A percentile compares a stretch with the other conserved stretches of the same genome.
Evolutionary conservation across 1,140 invertebrate species (phyloP).

Genomic region (Neodiprion virginianus): DNA sequence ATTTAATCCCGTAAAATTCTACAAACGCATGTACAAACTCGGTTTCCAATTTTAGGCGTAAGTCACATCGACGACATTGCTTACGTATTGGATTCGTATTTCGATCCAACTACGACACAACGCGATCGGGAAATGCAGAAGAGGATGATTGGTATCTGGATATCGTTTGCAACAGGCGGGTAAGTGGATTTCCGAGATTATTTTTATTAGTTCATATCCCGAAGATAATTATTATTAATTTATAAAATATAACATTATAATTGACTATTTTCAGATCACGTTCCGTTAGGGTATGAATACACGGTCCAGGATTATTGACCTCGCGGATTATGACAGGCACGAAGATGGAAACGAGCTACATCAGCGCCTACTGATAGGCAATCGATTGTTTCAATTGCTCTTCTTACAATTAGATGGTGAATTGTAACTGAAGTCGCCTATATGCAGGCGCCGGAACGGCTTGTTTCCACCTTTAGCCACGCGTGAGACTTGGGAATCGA

Average conservation of each 20-base stretch:
- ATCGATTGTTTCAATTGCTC: no score
- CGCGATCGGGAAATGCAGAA: constrained; percentile 63
- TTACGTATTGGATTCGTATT: constrained; percentile 49
- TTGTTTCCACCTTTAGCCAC: no score
- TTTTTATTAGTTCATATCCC: constrained; percentile 20
- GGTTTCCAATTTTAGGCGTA: constrained; percentile 57
- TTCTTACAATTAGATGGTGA: neutral
- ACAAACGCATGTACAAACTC: constrained; percentile 8
- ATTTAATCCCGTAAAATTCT: neutral
- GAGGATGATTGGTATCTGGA: constrained; percentile 62
- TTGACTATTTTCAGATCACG: no score
- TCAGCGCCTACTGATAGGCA: no score
- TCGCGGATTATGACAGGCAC: constrained; percentile 45
- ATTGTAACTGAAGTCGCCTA: no score
- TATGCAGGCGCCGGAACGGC: no score
- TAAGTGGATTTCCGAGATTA: constrained; percentile 39
- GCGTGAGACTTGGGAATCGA: no score
- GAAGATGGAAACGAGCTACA: constrained; percentile 41
- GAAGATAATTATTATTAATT: neutral
- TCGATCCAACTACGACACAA: constrained; percentile 42
- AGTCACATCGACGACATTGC: constrained; percentile 68
- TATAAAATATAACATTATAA: neutral
- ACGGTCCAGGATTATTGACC: constrained; percentile 46
- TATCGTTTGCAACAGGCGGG: constrained; percentile 64
- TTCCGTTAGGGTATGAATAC: constrained; percentile 11